Conservation (phyloP, 2,113 vertebrate genomes). For the Pampusana beccarii region DNA sequence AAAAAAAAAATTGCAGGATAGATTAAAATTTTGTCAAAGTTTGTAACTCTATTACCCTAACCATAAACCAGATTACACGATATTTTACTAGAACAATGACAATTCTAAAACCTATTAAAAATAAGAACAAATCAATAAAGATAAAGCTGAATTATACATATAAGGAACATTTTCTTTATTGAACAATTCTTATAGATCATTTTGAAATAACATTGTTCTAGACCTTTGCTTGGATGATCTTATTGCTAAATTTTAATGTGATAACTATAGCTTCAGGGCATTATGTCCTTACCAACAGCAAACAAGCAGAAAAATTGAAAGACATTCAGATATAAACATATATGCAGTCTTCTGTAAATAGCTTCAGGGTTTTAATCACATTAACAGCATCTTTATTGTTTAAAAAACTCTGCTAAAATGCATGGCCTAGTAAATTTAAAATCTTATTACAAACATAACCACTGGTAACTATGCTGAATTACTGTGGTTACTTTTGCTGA, state of each 20-base stretch:
- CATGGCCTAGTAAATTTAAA: too few species aligned
- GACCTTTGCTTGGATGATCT: constrained; percentile 43
- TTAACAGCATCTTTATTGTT: neutral
- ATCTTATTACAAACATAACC: neutral
- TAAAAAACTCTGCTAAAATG: neutral
- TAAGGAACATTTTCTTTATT: constrained; percentile 66
- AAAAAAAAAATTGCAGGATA: constrained; percentile 31
- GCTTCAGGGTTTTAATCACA: constrained; percentile 38
- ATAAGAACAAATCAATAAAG: constrained; percentile 71
- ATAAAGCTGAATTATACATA: constrained; percentile 66
- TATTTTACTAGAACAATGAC: constrained; percentile 68
- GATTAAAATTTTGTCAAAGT: constrained; percentile 66
- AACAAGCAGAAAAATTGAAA: constrained; percentile 48
- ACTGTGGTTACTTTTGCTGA: neutral
- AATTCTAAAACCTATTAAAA: constrained; percentile 71
- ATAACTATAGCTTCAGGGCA: constrained; percentile 6
- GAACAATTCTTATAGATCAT: constrained; percentile 51
- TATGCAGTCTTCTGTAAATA: constrained; percentile 45
- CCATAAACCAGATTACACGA: constrained; percentile 50
- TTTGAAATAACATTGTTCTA: constrained; percentile 37
- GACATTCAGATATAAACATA: constrained; percentile 32
- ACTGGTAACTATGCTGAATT: neutral
- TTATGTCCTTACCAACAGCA: constrained; percentile 47
- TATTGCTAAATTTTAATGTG: constrained; percentile 41
- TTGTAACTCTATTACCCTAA: constrained; percentile 61